Base-by-base conservation (phyloP, 2,797 vertebrate genomes). In the Toxotes lorentzi region DNA sequence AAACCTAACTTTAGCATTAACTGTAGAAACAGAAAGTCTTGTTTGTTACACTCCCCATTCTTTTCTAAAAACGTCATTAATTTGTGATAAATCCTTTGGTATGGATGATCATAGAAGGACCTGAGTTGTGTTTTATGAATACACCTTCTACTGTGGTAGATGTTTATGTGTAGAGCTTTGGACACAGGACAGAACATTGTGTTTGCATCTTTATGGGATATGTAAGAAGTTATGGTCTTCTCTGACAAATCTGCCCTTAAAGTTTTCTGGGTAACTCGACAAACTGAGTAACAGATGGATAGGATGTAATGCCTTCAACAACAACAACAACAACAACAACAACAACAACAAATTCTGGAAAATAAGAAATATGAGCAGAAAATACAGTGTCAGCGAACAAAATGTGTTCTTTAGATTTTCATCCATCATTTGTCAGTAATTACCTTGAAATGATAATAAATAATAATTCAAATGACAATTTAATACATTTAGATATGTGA, bases 141-240 rank as follows among this genome's bases (percentile, higher is more conserved):
- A 56, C 34, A 58, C 3, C 2, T n/a, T 51, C 43, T 54, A n/a
- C 30, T 34, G 21, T 11, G 21, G 19, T 38, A 41, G 19, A n/a
- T 53, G 27, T 72, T 67, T 41, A 30, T 23, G 19, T 41, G 56
- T 16, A 4, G 14, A 27, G 17, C 27, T 62, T 75, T 21, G 54
- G 24, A 57, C 10, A 72, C 34, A 78, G 57, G 12, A 54, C 19
- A 56, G 21, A 34, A 9, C 34, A n/a, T 32, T 80, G 67, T 40
- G 24, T 40, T 68, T 67, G 32, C 1, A 23, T 65, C 60, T 48
- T 50, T n/a, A 32, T 69, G 7, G 19, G n/a, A 16, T 43, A 34
- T 66, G 2, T 5, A 67, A 56, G 16, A 53, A 40, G 9, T 11
- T 56, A 5, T 24, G 12, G 30, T 43, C 2, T 48, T 54, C 8